Conservation (phyloP, 1,140 invertebrate genomes). For the Medauroidea extradentata region DNA sequence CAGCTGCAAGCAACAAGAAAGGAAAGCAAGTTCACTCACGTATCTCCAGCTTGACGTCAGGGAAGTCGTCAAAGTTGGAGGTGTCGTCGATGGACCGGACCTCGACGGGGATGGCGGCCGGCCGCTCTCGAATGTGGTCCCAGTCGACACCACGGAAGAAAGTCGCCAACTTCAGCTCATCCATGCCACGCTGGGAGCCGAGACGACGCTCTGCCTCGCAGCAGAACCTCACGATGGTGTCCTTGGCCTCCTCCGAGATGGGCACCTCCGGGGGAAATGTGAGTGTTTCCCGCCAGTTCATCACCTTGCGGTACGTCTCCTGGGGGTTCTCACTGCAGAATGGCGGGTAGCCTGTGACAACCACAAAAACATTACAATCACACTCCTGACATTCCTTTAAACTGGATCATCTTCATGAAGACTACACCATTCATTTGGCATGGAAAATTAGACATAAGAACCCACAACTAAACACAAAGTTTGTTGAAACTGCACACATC, state of each 20-base stretch:
- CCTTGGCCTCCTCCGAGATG: constrained; percentile 90
- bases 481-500: no score
- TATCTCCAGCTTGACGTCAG: constrained; percentile 97
- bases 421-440: background rate
- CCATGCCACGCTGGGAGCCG: constrained; percentile 84
- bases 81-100: constrained; percentile 95
- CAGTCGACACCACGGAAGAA: constrained; percentile 94
- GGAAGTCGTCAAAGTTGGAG: constrained; percentile 99
- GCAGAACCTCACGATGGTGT: constrained; percentile 86
- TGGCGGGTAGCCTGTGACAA: constrained; percentile 82
- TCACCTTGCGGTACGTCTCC: constrained; percentile 99
- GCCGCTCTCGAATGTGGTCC: constrained; percentile 94
- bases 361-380: constrained; percentile 4
- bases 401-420: no score
- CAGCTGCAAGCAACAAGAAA: no score
- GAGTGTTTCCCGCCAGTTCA: constrained; percentile 98
- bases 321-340: constrained; percentile 99
- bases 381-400: no score
- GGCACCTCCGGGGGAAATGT: constrained; percentile 98
- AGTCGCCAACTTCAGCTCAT: constrained; percentile 78
- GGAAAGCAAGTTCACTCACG: constrained; percentile 61
- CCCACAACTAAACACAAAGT: no score
- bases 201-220: constrained; percentile 89
- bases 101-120: constrained; percentile 94
- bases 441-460: constrained; percentile 1